These are phyloP conservation scores for Brachymystax lenok DNA, from an alignment of 2,797 vertebrate genomes.

Conservation along the genomic window DNA sequence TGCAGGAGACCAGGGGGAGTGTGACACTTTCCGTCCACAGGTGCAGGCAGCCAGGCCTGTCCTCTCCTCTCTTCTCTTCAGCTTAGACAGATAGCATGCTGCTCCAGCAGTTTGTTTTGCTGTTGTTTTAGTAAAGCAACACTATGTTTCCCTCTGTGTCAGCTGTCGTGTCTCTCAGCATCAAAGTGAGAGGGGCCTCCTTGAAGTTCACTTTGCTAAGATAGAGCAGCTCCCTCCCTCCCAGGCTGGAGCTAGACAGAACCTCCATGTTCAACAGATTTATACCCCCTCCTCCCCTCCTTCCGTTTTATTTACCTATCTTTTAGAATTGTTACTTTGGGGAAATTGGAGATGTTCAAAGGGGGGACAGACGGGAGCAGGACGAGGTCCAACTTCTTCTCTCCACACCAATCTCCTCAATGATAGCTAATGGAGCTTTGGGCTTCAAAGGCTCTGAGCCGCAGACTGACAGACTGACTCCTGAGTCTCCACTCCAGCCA, in stretches of 20 bases:
- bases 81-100: slow-evolving; percentile 23
- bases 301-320: slow-evolving; percentile 51
- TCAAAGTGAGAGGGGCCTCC: slow-evolving; percentile 56
- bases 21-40: slow-evolving; percentile 30
- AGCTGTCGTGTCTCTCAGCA: slow-evolving; percentile 49
- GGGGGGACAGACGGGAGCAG: not conserved
- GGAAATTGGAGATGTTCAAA: slow-evolving; percentile 35
- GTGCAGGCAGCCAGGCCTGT: slow-evolving; percentile 27
- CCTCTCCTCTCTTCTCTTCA: not conserved
- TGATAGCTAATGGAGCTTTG: slow-evolving; percentile 62
- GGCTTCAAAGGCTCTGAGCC: slow-evolving; percentile 50
- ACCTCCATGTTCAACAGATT: slow-evolving; percentile 32
- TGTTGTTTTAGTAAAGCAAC: slow-evolving; percentile 57
- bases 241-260: not conserved
- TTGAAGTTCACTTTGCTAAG: slow-evolving; percentile 55
- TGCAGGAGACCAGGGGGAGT: not conserved
- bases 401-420: slow-evolving; percentile 17
- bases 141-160: slow-evolving; percentile 50
- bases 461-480: not conserved
- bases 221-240: slow-evolving; percentile 42
- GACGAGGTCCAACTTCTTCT: not conserved
- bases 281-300: not conserved
- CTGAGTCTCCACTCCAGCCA: slow-evolving; percentile 40
- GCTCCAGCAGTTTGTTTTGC: slow-evolving; percentile 43
- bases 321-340: slow-evolving; percentile 29